phyloP scores from a whole-genome alignment of 2,797 vertebrate genomes.

The Neosilurus mollespiculum region DNA sequence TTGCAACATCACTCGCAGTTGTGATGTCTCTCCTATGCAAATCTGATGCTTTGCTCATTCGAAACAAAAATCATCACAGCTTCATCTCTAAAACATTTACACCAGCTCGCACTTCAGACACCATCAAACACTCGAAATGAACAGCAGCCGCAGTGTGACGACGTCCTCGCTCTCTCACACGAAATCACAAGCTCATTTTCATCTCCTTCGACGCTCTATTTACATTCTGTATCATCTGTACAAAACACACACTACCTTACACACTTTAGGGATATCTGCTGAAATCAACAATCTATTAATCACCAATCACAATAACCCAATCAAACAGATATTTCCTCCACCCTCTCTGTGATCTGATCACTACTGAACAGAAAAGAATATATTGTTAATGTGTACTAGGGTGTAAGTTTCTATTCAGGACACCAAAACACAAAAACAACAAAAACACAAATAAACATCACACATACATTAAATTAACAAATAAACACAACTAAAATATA shows the following conservation, averaged over 20 bases:
- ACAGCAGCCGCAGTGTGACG: background rate
- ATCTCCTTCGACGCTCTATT: conserved; percentile 11
- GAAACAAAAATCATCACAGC: conserved; percentile 20
- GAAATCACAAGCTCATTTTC: conserved; percentile 22
- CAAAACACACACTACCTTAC: background rate
- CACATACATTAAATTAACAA: too few species aligned
- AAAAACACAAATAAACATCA: too few species aligned
- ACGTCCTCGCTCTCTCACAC: conserved; percentile 13
- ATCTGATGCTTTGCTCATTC: conserved; percentile 1
- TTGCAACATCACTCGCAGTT: conserved; percentile 1
- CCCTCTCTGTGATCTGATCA: too few species aligned
- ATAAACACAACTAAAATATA: too few species aligned
- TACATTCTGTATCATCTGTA: background rate
- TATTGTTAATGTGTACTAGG: too few species aligned
- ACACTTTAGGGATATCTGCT: background rate
- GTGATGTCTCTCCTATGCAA: conserved; percentile 16
- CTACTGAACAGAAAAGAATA: too few species aligned
- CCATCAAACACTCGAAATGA: conserved; percentile 17
- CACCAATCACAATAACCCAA: background rate
- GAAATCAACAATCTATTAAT: conserved; percentile 15
- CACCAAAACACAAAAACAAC: too few species aligned
- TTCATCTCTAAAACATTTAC: conserved; percentile 22
- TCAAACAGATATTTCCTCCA: background rate
- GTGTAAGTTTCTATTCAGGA: too few species aligned
- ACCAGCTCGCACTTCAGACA: conserved; percentile 4